Conservation (phyloP, 37 sponge, comb jelly and placozoan genomes). For the Oscarella lobularis region DNA sequence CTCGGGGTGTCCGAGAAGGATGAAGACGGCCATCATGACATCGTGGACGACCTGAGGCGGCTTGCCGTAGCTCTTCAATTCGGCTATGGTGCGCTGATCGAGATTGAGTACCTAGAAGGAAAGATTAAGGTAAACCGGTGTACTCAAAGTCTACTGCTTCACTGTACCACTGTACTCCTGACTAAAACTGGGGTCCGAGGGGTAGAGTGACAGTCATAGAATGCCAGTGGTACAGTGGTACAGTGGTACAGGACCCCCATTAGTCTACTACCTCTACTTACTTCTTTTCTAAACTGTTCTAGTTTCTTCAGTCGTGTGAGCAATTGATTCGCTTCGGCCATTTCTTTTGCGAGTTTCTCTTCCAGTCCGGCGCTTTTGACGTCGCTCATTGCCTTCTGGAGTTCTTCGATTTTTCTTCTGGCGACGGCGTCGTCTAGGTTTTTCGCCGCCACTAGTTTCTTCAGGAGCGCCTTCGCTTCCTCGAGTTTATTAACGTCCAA, state of each 20-base stretch:
- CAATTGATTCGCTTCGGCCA: conserved; percentile 15
- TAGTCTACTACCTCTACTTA: no score
- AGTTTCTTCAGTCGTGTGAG: conserved; percentile 16
- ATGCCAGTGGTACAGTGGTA: no score
- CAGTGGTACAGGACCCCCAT: no score
- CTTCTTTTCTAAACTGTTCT: conserved; percentile 11
- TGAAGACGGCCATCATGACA: conserved; percentile 31
- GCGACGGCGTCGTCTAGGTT: conserved; percentile 7
- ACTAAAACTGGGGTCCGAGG: no score
- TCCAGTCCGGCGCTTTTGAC: conserved; percentile 11
- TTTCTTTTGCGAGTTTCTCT: conserved; percentile 6
- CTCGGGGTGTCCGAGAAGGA: conserved; percentile 21
- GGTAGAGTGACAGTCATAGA: no score
- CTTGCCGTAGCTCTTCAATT: conserved; percentile 24
- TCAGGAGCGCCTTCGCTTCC: conserved; percentile 15
- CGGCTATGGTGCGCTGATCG: conserved; percentile 15
- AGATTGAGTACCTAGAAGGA: background rate
- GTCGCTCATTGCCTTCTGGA: conserved; percentile 9
- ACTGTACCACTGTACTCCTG: no score
- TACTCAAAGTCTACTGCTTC: no score
- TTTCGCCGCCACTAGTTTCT: conserved; percentile 4
- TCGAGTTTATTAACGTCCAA: conserved; percentile 7
- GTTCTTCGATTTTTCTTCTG: conserved; percentile 9
- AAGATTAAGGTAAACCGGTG: no score
- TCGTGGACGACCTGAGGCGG: conserved; percentile 21